Percentiles rank a stretch among this genome's conserved stretches.
Evolutionary conservation across 2,888 invertebrate genomes (phyloP).

Genomic region (Entomobrya multifasciata): DNA sequence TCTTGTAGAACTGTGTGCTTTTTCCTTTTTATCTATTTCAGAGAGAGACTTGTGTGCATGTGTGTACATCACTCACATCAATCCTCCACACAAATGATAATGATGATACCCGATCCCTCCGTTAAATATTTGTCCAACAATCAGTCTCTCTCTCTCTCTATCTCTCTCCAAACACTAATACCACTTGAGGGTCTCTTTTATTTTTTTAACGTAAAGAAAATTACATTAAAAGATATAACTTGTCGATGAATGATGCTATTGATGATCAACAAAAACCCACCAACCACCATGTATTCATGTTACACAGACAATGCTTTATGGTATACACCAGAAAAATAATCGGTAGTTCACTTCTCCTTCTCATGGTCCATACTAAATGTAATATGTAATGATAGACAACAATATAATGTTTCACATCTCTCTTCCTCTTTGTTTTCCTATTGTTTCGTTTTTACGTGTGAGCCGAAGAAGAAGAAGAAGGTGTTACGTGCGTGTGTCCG

Average conservation of each 20-base stretch:
- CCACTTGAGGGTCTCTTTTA: constrained; percentile 21
- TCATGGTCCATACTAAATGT: constrained; percentile 49
- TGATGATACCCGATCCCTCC: constrained; percentile 41
- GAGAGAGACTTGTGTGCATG: background rate
- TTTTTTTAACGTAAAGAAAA: background rate
- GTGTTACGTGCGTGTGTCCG: constrained; percentile 52
- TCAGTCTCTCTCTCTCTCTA: background rate
- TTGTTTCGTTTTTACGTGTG: constrained; percentile 9
- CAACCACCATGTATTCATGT: constrained; percentile 18
- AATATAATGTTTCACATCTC: constrained; percentile 43
- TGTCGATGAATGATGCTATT: constrained; percentile 21
- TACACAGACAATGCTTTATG: background rate
- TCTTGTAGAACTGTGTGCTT: background rate
- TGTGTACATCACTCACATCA: background rate
- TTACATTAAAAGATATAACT: constrained; percentile 34
- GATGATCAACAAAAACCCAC: constrained; percentile 17
- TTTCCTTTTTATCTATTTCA: too few relatives aligned
- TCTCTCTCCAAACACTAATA: constrained; percentile 9
- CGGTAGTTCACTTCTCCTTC: constrained; percentile 53
- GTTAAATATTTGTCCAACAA: constrained; percentile 65
- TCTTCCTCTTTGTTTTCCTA: constrained; percentile 43
- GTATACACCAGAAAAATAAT: constrained; percentile 28
- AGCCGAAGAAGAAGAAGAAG: constrained; percentile 20
- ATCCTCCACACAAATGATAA: too few relatives aligned
- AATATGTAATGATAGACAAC: constrained; percentile 44